Conservation (phyloP, 2,888 invertebrate genomes). For the Cenopis cana region DNA sequence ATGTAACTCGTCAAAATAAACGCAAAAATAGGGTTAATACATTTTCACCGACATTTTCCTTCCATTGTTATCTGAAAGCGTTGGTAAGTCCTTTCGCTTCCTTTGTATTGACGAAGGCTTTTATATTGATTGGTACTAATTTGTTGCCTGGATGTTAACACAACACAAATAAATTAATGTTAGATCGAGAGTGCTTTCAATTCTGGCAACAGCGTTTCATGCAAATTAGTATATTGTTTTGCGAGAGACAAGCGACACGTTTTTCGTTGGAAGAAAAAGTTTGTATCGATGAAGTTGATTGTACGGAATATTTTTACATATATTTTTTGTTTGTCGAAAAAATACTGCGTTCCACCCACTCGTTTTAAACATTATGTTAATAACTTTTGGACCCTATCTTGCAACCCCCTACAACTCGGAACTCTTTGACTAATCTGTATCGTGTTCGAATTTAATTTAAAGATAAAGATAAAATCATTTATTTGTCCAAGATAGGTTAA, state of each 20-base stretch:
- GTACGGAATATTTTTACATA: background rate
- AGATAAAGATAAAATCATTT: no score
- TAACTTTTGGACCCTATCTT: no score
- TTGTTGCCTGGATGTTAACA: slow-evolving; percentile 14
- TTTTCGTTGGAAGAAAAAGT: background rate
- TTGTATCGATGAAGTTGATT: background rate
- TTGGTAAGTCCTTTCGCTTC: slow-evolving; percentile 14
- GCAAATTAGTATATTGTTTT: slow-evolving; percentile 17
- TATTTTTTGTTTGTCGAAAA: background rate
- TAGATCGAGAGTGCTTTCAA: background rate
- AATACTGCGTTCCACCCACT: no score
- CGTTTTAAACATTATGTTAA: no score
- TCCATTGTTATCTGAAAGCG: slow-evolving; percentile 27
- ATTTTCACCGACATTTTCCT: slow-evolving; percentile 34
- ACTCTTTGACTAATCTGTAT: no score
- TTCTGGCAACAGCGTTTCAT: background rate
- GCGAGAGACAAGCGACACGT: background rate
- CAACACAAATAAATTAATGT: slow-evolving; percentile 19
- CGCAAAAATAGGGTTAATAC: slow-evolving; percentile 29
- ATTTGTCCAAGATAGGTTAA: no score
- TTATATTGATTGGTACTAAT: slow-evolving; percentile 41
- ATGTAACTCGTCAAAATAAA: slow-evolving; percentile 24
- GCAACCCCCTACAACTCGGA: no score
- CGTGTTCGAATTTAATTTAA: no score
- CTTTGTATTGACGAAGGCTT: slow-evolving; percentile 36